A percentile compares a stretch with the other conserved stretches of the same genome.
Conservation (phyloP, 2,888 invertebrate genomes). For the Griposia aprilina region DNA sequence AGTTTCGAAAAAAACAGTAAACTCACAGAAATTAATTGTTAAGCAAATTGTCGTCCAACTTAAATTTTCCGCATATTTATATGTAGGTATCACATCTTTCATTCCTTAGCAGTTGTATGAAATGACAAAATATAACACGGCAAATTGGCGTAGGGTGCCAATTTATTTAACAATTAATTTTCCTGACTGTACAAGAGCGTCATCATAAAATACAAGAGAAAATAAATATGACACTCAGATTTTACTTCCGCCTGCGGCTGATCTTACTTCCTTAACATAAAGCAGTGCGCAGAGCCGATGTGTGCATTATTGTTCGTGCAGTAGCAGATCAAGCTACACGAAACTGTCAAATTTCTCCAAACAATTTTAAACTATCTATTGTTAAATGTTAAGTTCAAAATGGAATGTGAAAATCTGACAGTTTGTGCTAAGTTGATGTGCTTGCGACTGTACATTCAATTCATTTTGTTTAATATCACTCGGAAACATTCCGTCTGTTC, state of each 20-base stretch:
- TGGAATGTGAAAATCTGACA: no score
- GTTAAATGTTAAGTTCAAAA: no score
- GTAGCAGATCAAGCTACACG: no score
- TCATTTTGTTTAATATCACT: slow-evolving; percentile 30
- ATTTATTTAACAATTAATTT: background rate
- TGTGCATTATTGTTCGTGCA: slow-evolving; percentile 1
- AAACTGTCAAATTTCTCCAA: no score
- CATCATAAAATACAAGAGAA: background rate
- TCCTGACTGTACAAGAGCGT: background rate
- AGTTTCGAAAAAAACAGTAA: background rate
- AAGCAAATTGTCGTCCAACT: background rate
- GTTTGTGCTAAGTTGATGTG: no score
- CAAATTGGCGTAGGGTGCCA: no score
- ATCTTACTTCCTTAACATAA: slow-evolving; percentile 9
- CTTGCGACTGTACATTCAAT: slow-evolving; percentile 20
- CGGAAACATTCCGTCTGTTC: background rate
- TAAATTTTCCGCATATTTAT: background rate
- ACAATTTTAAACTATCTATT: no score
- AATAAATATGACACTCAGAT: slow-evolving; percentile 4
- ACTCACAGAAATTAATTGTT: background rate
- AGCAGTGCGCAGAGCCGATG: background rate
- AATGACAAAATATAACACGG: no score
- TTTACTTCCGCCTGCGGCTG: background rate
- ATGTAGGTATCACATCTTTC: no score
- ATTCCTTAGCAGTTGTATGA: no score